These are phyloP conservation scores for Philopotamus ludificatus DNA, from an alignment of 1,140 invertebrate species.

Conservation along the genomic window DNA sequence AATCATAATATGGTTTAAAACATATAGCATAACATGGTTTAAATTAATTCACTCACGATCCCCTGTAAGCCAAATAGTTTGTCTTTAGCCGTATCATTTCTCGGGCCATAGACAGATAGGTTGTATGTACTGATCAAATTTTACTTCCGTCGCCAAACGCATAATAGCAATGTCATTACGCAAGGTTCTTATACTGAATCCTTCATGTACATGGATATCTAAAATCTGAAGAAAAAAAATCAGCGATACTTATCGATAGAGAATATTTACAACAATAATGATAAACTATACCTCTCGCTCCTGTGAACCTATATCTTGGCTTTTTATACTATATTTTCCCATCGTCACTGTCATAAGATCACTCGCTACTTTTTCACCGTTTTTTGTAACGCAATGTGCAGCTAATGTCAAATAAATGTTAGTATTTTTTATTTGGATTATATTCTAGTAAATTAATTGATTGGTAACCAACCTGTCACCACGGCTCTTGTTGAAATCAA, in stretches of 20 bases:
- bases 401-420: constrained; percentile 40
- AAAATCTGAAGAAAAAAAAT: constrained; percentile 20
- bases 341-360: constrained; percentile 44
- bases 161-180: constrained; percentile 66
- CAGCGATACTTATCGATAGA: too few relatives aligned
- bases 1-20: background rate
- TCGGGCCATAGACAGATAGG: constrained; percentile 59
- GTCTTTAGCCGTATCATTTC: constrained; percentile 12
- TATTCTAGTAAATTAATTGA: background rate
- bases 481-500: constrained; percentile 44
- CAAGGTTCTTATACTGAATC: constrained; percentile 4
- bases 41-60: too few relatives aligned
- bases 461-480: constrained; percentile 42
- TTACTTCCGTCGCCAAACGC: constrained; percentile 52
- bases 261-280: background rate
- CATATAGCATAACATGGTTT: background rate
- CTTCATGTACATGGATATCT: constrained; percentile 8
- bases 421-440: background rate
- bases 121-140: constrained; percentile 54
- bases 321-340: constrained; percentile 48
- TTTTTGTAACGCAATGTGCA: constrained; percentile 46
- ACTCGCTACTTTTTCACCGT: constrained; percentile 42
- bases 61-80: constrained; percentile 26
- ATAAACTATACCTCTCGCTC: constrained; percentile 46
- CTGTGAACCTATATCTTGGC: constrained; percentile 43